Conservation (phyloP, 2,797 vertebrate species). For the Gymnopithys bicolor region DNA sequence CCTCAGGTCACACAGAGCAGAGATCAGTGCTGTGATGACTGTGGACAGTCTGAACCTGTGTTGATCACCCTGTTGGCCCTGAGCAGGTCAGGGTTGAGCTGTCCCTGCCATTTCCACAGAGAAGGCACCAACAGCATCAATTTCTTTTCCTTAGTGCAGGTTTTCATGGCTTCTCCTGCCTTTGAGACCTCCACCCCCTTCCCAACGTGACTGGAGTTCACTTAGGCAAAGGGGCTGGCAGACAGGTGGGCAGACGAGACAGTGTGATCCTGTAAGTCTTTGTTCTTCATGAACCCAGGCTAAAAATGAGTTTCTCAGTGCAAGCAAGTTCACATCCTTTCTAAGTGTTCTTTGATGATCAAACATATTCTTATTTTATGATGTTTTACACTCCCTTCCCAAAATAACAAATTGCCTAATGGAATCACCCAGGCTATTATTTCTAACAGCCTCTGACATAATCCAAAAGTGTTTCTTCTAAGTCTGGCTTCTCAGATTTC, state of each 20-base stretch:
- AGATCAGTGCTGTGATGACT: rapidly evolving
- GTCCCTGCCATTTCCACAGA: neutral
- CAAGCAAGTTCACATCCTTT: constrained; percentile 31
- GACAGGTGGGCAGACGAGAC: neutral
- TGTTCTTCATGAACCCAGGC: constrained; percentile 2
- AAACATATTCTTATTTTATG: constrained; percentile 24
- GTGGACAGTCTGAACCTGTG: neutral
- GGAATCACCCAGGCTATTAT: neutral
- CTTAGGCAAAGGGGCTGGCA: neutral
- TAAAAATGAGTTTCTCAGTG: constrained; percentile 35
- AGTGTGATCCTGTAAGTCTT: neutral
- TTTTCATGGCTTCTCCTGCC: neutral
- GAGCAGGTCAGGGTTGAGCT: neutral
- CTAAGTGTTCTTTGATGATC: constrained; percentile 47
- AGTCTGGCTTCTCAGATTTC: neutral
- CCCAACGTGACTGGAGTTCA: neutral
- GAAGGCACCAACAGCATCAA: neutral
- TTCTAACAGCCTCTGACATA: neutral
- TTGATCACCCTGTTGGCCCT: neutral
- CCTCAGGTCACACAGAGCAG: neutral
- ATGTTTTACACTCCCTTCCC: neutral
- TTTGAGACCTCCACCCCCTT: neutral
- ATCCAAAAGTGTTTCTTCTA: neutral
- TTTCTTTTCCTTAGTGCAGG: neutral
- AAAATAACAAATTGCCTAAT: constrained; percentile 36